Evolutionary conservation across 2,797 vertebrate species (phyloP).

Genomic region (Alfaro cultratus): DNA sequence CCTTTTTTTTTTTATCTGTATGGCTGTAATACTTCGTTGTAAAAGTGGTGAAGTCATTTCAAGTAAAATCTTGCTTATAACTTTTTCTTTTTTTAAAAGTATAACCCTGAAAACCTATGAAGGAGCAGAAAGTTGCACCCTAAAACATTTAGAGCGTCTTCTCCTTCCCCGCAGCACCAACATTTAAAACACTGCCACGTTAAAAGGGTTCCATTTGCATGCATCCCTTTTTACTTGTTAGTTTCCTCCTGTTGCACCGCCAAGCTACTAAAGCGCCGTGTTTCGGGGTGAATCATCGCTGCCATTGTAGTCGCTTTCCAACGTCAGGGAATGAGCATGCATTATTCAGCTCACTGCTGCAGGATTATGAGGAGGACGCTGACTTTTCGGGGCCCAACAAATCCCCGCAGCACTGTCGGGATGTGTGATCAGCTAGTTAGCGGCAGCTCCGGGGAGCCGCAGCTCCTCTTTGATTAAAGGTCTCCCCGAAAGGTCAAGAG

Average conservation of each 20-base stretch:
- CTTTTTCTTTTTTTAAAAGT: background rate
- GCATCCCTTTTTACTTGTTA: background rate
- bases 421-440: constrained; percentile 52
- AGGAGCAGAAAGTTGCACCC: background rate
- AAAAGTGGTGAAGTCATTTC: background rate
- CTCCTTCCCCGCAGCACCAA: background rate
- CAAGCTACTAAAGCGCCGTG: background rate
- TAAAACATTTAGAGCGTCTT: background rate
- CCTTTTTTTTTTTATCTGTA: too few species aligned
- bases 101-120: background rate
- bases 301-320: constrained; percentile 16
- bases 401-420: constrained; percentile 47
- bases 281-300: constrained; percentile 35
- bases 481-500: constrained; percentile 64
- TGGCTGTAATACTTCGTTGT: too few species aligned
- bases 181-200: background rate
- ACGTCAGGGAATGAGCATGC: constrained; percentile 20
- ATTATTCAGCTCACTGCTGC: constrained; percentile 50
- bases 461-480: constrained; percentile 66
- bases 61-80: background rate
- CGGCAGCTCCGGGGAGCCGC: constrained; percentile 37
- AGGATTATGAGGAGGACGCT: constrained; percentile 44
- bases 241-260: background rate
- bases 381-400: constrained; percentile 34
- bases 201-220: constrained; percentile 10